A percentile compares a stretch with the other conserved stretches of the same genome.
These are phyloP conservation scores for Eupeodes luniger DNA, from an alignment of 2,888 invertebrate species.

Conservation along the genomic window DNA sequence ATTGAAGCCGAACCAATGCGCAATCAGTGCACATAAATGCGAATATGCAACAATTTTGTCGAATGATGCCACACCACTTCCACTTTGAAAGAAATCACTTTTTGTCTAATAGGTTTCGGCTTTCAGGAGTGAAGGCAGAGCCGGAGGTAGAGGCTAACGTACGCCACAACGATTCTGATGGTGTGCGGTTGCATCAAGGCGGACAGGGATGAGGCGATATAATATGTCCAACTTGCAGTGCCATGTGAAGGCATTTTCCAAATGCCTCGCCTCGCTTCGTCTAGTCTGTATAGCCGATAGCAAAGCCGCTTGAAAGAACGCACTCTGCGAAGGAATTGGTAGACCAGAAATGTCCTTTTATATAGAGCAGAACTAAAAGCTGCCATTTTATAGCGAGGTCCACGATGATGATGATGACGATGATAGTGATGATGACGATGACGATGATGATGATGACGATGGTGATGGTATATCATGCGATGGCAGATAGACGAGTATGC, in stretches of 20 bases:
- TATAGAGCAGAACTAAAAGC: slow-evolving; percentile 62
- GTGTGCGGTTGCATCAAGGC: slow-evolving; percentile 14
- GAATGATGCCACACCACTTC: slow-evolving; percentile 24
- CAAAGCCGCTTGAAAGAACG: slow-evolving; percentile 13
- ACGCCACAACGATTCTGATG: slow-evolving; percentile 21
- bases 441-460: neutral
- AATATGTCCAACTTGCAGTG: slow-evolving; percentile 45
- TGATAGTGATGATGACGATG: neutral
- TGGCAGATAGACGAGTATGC: slow-evolving; percentile 25
- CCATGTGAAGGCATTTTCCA: slow-evolving; percentile 56
- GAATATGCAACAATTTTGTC: slow-evolving; percentile 41
- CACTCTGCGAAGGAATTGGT: slow-evolving; percentile 56
- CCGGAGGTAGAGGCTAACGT: neutral
- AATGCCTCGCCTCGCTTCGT: neutral
- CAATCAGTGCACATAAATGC: slow-evolving; percentile 22
- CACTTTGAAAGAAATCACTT: slow-evolving; percentile 49
- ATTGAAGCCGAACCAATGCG: slow-evolving; percentile 35
- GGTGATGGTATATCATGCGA: neutral
- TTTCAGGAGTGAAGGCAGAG: too few relatives aligned
- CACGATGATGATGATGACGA: neutral
- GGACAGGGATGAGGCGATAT: neutral
- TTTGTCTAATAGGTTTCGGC: slow-evolving; percentile 8
- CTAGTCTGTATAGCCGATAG: too few relatives aligned
- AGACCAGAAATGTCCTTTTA: slow-evolving; percentile 62
- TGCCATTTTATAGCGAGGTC: slow-evolving; percentile 16